Evolutionary conservation across 2,113 vertebrate genomes (phyloP).

Genomic region (Arizona elegans): DNA sequence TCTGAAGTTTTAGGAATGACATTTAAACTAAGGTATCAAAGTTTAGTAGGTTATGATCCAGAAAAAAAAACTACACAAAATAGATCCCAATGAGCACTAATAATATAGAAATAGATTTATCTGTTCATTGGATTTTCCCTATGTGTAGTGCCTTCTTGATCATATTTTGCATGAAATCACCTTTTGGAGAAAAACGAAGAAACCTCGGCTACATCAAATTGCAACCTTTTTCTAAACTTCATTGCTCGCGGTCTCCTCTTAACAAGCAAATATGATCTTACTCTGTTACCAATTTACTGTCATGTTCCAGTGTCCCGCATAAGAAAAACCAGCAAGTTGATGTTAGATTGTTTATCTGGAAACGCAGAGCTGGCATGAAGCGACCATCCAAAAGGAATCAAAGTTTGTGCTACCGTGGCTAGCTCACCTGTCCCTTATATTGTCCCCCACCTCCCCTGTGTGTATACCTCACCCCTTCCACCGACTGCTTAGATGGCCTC

Average conservation of each 20-base stretch:
- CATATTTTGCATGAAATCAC: background rate
- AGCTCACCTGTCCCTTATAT: too few relatives aligned
- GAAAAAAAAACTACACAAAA: background rate
- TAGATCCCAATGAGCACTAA: background rate
- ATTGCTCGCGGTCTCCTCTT: background rate
- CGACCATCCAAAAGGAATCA: too few relatives aligned
- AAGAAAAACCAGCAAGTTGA: too few relatives aligned
- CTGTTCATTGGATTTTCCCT: background rate
- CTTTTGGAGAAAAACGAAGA: background rate
- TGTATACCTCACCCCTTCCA: too few relatives aligned
- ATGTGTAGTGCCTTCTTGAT: background rate
- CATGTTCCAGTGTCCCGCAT: too few relatives aligned
- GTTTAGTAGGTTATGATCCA: background rate
- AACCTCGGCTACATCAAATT: background rate
- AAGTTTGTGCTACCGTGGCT: too few relatives aligned
- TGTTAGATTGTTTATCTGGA: too few relatives aligned
- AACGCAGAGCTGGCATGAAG: too few relatives aligned
- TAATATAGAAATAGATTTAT: background rate
- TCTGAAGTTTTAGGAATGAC: background rate
- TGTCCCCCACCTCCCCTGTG: too few relatives aligned
- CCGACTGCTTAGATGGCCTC: too few relatives aligned
- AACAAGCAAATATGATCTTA: background rate
- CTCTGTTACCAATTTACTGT: background rate
- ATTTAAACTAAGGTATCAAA: background rate
- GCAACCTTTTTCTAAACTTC: background rate